A percentile compares a stretch with the other conserved stretches of the same genome.
Evolutionary conservation across 2,888 invertebrate species (phyloP).

Genomic region (Mesorhabditis spiculigera): DNA sequence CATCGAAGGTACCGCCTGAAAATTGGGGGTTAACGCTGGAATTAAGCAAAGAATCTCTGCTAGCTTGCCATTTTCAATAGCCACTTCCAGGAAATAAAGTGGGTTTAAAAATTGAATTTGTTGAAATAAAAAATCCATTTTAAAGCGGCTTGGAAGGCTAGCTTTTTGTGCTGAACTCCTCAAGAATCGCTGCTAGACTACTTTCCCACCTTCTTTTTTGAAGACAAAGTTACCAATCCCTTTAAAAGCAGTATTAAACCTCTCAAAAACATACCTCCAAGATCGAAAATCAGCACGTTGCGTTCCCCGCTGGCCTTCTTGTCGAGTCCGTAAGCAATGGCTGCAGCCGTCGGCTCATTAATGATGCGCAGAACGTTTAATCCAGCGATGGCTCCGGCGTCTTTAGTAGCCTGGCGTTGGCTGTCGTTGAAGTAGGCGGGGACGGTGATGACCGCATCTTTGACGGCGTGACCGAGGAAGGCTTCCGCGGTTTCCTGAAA

Average conservation of each 20-base stretch:
- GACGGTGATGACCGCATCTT: conserved; percentile 80
- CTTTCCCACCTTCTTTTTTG: background rate
- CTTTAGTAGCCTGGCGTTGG: conserved; percentile 69
- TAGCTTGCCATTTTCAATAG: too few species aligned
- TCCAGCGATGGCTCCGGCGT: conserved; percentile 62
- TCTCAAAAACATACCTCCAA: conserved; percentile 57
- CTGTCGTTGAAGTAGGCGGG: conserved; percentile 76
- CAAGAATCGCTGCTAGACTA: background rate
- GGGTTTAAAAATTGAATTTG: too few species aligned
- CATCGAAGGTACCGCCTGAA: conserved; percentile 64
- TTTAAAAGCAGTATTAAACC: too few species aligned
- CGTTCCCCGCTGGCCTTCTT: conserved; percentile 45
- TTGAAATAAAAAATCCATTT: too few species aligned
- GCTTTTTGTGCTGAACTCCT: too few species aligned
- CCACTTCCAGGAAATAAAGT: too few species aligned
- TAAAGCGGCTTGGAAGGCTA: too few species aligned
- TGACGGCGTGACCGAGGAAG: conserved; percentile 45
- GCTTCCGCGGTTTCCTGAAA: conserved; percentile 67
- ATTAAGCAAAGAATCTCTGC: too few species aligned
- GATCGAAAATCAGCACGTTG: conserved; percentile 53
- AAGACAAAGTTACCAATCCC: too few species aligned
- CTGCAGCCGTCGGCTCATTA: conserved; percentile 67
- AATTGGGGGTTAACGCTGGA: background rate
- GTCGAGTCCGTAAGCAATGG: conserved; percentile 74
- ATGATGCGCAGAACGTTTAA: conserved; percentile 62